Percentiles rank a stretch among this genome's conserved stretches.
Conservation (phyloP, 1,140 invertebrate genomes). For the Drosophila nigrodunni region DNA sequence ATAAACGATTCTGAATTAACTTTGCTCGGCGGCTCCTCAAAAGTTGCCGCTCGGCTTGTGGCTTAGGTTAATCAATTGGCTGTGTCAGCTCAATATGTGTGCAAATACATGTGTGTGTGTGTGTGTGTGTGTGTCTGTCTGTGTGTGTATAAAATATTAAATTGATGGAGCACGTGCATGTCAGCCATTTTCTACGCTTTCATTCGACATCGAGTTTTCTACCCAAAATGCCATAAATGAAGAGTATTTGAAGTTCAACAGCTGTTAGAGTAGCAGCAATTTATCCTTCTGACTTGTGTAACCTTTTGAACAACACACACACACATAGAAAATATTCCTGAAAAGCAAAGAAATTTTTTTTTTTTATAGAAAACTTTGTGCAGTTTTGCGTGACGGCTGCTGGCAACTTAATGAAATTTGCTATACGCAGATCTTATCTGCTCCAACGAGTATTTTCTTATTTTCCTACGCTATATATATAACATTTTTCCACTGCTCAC, state of each 20-base stretch:
- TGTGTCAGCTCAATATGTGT: conserved; percentile 73
- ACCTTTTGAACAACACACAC: conserved; percentile 22
- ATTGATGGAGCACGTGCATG: conserved; percentile 75
- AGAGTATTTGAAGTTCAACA: conserved; percentile 27
- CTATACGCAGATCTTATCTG: conserved; percentile 40
- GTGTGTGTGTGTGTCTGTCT: not conserved
- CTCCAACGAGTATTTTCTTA: conserved; percentile 41
- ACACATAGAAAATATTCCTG: conserved; percentile 2
- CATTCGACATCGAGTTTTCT: conserved; percentile 20
- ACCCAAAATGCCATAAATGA: conserved; percentile 24
- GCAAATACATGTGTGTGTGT: not conserved
- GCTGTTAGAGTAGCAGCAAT: conserved; percentile 28
- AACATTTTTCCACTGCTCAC: conserved; percentile 41
- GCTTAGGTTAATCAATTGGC: conserved; percentile 77
- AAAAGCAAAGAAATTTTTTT: conserved; percentile 37
- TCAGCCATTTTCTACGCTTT: conserved; percentile 35
- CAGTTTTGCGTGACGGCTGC: conserved; percentile 49
- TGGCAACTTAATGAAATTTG: conserved; percentile 74
- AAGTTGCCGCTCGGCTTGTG: conserved; percentile 56
- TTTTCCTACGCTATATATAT: conserved; percentile 3
- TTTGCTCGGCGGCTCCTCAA: conserved; percentile 50
- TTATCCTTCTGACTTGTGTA: conserved; percentile 23
- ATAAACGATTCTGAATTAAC: conserved; percentile 82
- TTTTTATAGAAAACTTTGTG: conserved; percentile 57
- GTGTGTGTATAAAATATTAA: conserved; percentile 45